Base-by-base conservation (phyloP, 2,113 vertebrate species). In the Crotalus viridis region DNA sequence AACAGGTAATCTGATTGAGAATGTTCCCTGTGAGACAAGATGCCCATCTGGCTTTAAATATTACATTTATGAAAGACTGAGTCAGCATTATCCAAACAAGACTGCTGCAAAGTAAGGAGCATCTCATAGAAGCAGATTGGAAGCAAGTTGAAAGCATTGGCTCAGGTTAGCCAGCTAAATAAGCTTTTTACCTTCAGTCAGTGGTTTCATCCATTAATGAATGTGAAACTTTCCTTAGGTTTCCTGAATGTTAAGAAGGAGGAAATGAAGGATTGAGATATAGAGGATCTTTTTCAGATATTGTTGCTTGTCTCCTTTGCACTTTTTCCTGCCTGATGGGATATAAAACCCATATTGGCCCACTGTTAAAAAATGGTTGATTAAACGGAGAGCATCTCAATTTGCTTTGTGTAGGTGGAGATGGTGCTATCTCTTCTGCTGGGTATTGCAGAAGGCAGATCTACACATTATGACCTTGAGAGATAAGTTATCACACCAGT, bases 1-100 rank as follows among this genome's bases (percentile, higher is more conserved):
- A 97, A 95, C 95, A 97, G 94, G 94, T 96, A 96, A 97, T 96
- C 94, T 94, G 95, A 96, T 94, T 96, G 94, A 96, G 94, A 89
- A 93, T 91, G 93, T 95, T 96, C 85, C 95, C 93, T 95, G 93
- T 92, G 95, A 95, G 94, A 10, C 9, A 51, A 92, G 91, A 93
- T 92, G 95, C 95, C 94, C 95, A 95, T 94, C 94, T 96, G 95
- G 64, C 7, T 94, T 88, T 85, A 95, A 96, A 95, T 93, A 89
- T 61, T 93, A 93, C 93, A 86, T 94, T 93, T 95, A 94, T 10
- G 0, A 90, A 69, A 88, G 56, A 94, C 88, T 94, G 96, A 95
- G 92, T 93, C 95, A 69, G 33, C 56, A 92, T 96, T 28, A 2
- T 94, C 93, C 95, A 94, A 94, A 91, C 85, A 96, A 92, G 88